Evolutionary conservation across 2,797 vertebrate genomes (phyloP), one percentile per base, ranked within the genome.

Genomic region (Myripristis murdjan): DNA sequence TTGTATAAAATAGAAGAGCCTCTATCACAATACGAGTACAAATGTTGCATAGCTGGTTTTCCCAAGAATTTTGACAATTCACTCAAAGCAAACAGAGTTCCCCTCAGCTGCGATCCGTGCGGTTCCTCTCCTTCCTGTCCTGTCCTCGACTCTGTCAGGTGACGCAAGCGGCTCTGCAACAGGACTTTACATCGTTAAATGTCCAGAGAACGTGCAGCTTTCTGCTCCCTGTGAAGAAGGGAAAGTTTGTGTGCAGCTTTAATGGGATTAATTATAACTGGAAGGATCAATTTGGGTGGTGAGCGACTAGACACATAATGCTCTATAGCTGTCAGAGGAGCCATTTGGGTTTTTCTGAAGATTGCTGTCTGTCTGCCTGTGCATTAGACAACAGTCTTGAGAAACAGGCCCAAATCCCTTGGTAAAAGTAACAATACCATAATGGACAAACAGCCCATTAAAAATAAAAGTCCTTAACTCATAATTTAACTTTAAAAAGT

Each of bases 71-170:
- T 83, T 62, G 54, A 84, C 64, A 70, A 85, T 75, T 79, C 74
- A 5, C 53, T 75, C 63, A 80, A 78, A 75, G 84, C 81, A 89
- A 90, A 89, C 70, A 69, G 84, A 88, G 81, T 75, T 81, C 75
- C 85, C 77, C 79, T 37, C 70, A 14, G 49, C 69, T 77, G 64
- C 66, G 44, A 64, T 76, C 71, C 75, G 44, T 76, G 75, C 69
- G 79, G 75, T 76, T 83, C 48, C 24, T 48, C 16, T 63, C 63
- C 73, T 55, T 68, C 69, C 69, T 70, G 41, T 37, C 26, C 24
- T 41, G 54, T 57, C 64, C 23, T 51, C n/a, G 5, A 58, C 59
- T 22, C 31, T n/a, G 51, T 26, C 49, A 49, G 23, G 0, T 6
- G 9, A 22, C 56, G 44, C 20, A 41, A 57, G 31, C 15, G 31